Conservation (phyloP, 2,113 vertebrate species). For the Miniopterus natalensis region DNA sequence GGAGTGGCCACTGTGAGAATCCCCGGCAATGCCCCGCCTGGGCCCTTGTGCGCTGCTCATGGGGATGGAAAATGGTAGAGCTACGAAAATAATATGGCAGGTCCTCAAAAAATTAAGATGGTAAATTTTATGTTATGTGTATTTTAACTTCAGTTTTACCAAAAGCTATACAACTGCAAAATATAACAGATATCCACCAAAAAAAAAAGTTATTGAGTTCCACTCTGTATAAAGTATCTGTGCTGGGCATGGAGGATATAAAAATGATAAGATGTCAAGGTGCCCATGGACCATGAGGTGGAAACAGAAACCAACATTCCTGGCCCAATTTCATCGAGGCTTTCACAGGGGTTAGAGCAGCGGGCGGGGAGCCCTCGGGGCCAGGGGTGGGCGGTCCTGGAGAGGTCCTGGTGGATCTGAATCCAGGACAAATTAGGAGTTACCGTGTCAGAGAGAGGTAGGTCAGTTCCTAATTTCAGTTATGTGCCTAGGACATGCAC, state of each 20-base stretch:
- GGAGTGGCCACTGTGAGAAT: not conserved
- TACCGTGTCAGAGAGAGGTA: not conserved
- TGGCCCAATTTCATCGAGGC: not conserved
- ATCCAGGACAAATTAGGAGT: not conserved
- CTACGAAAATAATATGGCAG: not conserved
- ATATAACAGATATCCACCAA: not conserved
- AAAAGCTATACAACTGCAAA: not conserved
- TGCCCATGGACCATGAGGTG: not conserved
- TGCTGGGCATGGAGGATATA: not conserved
- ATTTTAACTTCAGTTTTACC: not conserved
- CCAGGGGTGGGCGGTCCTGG: not conserved
- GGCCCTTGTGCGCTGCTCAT: accelerated
- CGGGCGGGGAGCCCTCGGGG: not conserved
- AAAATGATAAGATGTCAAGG: not conserved
- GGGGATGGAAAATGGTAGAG: too few relatives aligned
- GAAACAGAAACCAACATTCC: not conserved
- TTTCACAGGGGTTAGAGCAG: not conserved
- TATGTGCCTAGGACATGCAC: not conserved
- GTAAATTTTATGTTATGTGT: not conserved
- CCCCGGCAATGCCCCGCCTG: too few relatives aligned
- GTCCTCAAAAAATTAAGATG: not conserved
- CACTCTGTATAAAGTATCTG: not conserved
- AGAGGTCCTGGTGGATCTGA: not conserved
- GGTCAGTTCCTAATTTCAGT: not conserved
- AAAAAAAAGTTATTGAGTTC: not conserved